These are phyloP conservation scores for Cheilosia impressa DNA, from an alignment of 2,888 invertebrate genomes.

Conservation along the genomic window DNA sequence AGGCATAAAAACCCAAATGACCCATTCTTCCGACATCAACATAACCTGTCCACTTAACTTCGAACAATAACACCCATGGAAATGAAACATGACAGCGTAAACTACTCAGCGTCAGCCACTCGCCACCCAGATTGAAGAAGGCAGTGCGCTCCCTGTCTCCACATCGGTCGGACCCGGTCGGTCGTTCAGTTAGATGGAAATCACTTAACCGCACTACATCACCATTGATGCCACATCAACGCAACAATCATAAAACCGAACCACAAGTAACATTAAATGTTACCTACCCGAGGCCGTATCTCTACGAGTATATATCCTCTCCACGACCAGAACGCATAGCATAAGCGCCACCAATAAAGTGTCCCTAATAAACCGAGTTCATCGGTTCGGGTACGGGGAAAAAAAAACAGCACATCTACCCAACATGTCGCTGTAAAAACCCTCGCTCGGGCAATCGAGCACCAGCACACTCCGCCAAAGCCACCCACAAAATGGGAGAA, in stretches of 20 bases:
- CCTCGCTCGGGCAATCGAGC: slow-evolving; percentile 43
- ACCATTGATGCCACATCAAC: slow-evolving; percentile 74
- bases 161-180: not conserved
- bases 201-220: slow-evolving; percentile 74
- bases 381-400: slow-evolving; percentile 25
- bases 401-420: not conserved
- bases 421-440: slow-evolving; percentile 15
- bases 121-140: slow-evolving; percentile 31
- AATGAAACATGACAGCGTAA: slow-evolving; percentile 74
- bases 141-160: slow-evolving; percentile 1
- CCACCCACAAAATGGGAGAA: slow-evolving; percentile 21
- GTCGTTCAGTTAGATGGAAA: slow-evolving; percentile 45
- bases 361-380: slow-evolving; percentile 69
- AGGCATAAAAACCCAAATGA: slow-evolving; percentile 63
- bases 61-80: slow-evolving; percentile 67
- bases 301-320: not conserved
- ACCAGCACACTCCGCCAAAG: not conserved
- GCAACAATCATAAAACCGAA: slow-evolving; percentile 73
- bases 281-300: slow-evolving; percentile 8
- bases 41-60: slow-evolving; percentile 74
- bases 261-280: slow-evolving; percentile 69
- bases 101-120: slow-evolving; percentile 63
- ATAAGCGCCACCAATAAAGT: slow-evolving; percentile 66
- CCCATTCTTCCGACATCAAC: slow-evolving; percentile 64
- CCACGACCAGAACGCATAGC: slow-evolving; percentile 33